Percentiles rank a stretch among this genome's conserved stretches.
These are phyloP conservation scores for Parapsyche elsis DNA, from an alignment of 1,140 invertebrate genomes.

Conservation along the genomic window DNA sequence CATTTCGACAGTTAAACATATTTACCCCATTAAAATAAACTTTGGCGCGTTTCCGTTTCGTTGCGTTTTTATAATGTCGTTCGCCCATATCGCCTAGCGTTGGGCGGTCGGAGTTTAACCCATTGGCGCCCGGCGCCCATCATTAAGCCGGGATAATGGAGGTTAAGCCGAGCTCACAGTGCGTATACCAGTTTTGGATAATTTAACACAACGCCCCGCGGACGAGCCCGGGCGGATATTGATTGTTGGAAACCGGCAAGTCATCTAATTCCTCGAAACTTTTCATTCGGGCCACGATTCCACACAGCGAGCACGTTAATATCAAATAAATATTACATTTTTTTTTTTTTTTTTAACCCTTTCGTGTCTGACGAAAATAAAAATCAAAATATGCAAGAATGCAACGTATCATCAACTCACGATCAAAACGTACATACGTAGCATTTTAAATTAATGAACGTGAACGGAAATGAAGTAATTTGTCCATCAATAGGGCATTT, in stretches of 20 bases:
- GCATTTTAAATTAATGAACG: too few species aligned
- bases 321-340: background rate
- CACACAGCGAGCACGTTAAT: background rate
- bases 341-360: too few species aligned
- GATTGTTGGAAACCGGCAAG: conserved; percentile 26
- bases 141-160: background rate
- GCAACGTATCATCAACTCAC: background rate
- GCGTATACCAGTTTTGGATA: conserved; percentile 27
- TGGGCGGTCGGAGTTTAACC: background rate
- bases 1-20: background rate
- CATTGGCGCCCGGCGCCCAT: background rate
- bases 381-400: background rate
- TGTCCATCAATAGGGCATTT: too few species aligned
- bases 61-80: background rate
- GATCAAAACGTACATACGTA: too few species aligned
- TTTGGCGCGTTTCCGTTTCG: too few species aligned
- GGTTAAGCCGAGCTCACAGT: background rate
- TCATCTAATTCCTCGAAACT: conserved; percentile 25
- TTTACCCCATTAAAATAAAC: too few species aligned
- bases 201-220: conserved; percentile 26
- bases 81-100: background rate
- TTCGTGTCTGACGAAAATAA: background rate
- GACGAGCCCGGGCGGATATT: conserved; percentile 9
- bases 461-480: too few species aligned
- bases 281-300: conserved; percentile 8